phyloP scores from a whole-genome alignment of 2,888 invertebrate genomes.

The Drosophila longiperda region DNA sequence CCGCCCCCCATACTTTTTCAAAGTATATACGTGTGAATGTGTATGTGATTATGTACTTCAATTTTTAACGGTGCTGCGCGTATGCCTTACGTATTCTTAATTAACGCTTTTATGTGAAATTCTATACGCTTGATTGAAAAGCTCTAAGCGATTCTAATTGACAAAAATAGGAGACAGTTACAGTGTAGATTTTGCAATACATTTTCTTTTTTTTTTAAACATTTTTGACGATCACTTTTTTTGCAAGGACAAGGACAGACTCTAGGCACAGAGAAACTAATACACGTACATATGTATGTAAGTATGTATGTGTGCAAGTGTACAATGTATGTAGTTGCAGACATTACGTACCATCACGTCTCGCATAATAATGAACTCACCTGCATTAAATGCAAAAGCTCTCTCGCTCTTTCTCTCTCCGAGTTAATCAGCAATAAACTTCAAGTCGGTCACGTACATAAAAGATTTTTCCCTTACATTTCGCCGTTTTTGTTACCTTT shows the following conservation, averaged over 20 bases:
- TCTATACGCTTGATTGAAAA: constrained; percentile 63
- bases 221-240: constrained; percentile 21
- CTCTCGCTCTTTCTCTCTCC: constrained; percentile 30
- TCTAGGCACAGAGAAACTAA: background rate
- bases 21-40: constrained; percentile 8
- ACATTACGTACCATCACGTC: constrained; percentile 48
- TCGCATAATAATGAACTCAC: constrained; percentile 48
- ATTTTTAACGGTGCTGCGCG: constrained; percentile 56
- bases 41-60: constrained; percentile 57
- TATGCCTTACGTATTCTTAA: constrained; percentile 58
- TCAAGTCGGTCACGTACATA: constrained; percentile 68
- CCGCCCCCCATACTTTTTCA: constrained; percentile 12
- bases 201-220: background rate
- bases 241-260: constrained; percentile 24
- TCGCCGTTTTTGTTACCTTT: constrained; percentile 42
- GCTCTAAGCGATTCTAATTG: constrained; percentile 66
- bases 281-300: constrained; percentile 5
- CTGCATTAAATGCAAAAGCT: constrained; percentile 58
- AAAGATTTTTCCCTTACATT: constrained; percentile 56
- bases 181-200: constrained; percentile 25
- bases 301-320: background rate
- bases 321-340: background rate
- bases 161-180: constrained; percentile 50
- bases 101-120: constrained; percentile 71
- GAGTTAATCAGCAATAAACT: constrained; percentile 38